Base-by-base conservation (phyloP, 2,113 vertebrate species). In the Corythaixoides concolor region DNA sequence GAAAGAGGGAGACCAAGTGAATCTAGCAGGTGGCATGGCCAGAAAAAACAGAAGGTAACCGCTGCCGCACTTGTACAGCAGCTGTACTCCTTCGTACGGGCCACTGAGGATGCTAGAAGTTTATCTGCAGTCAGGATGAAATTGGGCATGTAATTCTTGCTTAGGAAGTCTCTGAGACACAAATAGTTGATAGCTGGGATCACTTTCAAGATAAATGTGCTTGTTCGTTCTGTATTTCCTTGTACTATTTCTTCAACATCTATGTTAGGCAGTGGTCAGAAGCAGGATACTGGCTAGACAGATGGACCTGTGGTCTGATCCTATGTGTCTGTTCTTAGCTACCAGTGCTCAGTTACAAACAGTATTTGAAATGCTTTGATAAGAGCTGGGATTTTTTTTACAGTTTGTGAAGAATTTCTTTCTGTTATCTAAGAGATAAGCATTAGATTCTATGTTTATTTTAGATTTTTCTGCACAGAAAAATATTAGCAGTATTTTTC, bases 71-170 rank as follows among this genome's bases (percentile, higher is more conserved):
- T 10, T 8, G 3, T 58, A 10, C 12, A 11, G 30, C 43, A 21
- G 21, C 33, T 69, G 64, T 26, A 6, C n/a, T n/a, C 37, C 59
- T 12, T 0, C 11, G 9, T 39, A 50, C 3, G 0, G 15, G 15
- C 6, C 12, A 0, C 3, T 21, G 55, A 0, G 0, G 12, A 7
- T 32, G 41, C 17, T 4, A 3, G 15, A 30, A 35, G 16, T 76
- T 74, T 39, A 7, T 15, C 33, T 12, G 49, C 15, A 9, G 5
- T 47, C 28, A 47, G 53, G n/a, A 68, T 5, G 12, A 72, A 79
- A 64, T 1, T 26, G 11, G n/a, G 6, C 9, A 28, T 5, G 7
- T n/a, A 50, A 64, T 24, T 2, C 32, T 63, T 55, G 33, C 33
- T 86, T 35, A 28, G 53, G 50, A 88, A 64, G n/a, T 24, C n/a